Evolutionary conservation across 1,140 invertebrate species (phyloP).

Genomic region (Cryptotermes secundus): DNA sequence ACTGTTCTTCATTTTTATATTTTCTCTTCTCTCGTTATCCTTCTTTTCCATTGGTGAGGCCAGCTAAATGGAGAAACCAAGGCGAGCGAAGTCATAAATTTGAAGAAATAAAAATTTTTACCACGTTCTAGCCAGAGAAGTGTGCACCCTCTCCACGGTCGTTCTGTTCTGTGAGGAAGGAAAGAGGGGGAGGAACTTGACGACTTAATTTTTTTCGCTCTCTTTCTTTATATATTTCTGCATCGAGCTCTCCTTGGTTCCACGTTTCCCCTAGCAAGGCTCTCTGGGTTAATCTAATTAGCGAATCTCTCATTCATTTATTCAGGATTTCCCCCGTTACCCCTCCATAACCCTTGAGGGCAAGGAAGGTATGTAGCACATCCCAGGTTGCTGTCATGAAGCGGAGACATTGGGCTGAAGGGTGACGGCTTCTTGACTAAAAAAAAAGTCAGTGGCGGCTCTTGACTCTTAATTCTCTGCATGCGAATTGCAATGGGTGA

Average conservation of each 20-base stretch:
- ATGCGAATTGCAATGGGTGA: no score
- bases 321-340: constrained; percentile 1
- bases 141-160: not conserved
- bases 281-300: constrained; percentile 25
- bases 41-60: not conserved
- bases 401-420: not conserved
- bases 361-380: not conserved
- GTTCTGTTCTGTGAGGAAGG: constrained; percentile 9
- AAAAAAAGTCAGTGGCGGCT: not conserved
- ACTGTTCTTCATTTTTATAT: not conserved
- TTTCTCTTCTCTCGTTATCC: not conserved
- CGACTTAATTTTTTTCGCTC: constrained; percentile 25
- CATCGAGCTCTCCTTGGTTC: not conserved
- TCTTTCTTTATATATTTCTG: constrained; percentile 12
- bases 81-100: constrained; percentile 21
- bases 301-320: constrained; percentile 24
- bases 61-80: constrained; percentile 24
- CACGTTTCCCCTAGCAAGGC: not conserved
- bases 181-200: not conserved
- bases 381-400: constrained; percentile 13
- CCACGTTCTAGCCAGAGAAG: constrained; percentile 19
- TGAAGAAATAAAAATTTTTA: constrained; percentile 26
- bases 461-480: no score
- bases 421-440: not conserved
- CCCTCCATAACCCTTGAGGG: not conserved